Evolutionary conservation across 2,888 invertebrate species (phyloP).

Genomic region (Iphiclides podalirius): DNA sequence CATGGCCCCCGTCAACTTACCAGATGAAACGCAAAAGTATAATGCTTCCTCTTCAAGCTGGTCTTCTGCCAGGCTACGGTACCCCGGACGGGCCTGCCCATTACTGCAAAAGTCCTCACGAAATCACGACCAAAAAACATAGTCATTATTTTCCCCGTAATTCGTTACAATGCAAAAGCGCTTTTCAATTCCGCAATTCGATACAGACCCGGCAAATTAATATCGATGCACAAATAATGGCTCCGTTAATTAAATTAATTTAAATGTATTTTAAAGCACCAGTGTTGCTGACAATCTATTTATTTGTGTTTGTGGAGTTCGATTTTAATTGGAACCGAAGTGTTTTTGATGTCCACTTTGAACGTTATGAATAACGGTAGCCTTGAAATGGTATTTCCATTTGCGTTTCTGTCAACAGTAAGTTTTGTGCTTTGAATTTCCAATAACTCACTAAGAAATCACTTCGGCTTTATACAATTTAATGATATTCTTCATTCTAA

Average conservation of each 20-base stretch:
- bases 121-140: too few species aligned
- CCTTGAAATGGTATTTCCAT: neutral
- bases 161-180: neutral
- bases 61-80: too few species aligned
- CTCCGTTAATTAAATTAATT: constrained; percentile 5
- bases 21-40: too few species aligned
- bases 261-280: constrained; percentile 5
- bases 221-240: constrained; percentile 10
- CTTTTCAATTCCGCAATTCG: neutral
- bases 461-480: too few species aligned
- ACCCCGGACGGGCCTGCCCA: too few species aligned
- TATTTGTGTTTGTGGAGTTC: constrained; percentile 4
- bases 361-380: neutral
- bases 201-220: constrained; percentile 1
- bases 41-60: too few species aligned
- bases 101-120: too few species aligned
- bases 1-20: too few species aligned
- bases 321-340: constrained; percentile 6
- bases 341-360: neutral
- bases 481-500: too few species aligned
- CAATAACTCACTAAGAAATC: too few species aligned
- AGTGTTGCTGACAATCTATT: constrained; percentile 11
- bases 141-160: too few species aligned
- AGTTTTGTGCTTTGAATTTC: too few species aligned
- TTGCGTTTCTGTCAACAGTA: neutral